Evolutionary conservation across 2,888 invertebrate species (phyloP), one percentile per base, ranked within the genome.

Genomic region (Blastobasis adustella): DNA sequence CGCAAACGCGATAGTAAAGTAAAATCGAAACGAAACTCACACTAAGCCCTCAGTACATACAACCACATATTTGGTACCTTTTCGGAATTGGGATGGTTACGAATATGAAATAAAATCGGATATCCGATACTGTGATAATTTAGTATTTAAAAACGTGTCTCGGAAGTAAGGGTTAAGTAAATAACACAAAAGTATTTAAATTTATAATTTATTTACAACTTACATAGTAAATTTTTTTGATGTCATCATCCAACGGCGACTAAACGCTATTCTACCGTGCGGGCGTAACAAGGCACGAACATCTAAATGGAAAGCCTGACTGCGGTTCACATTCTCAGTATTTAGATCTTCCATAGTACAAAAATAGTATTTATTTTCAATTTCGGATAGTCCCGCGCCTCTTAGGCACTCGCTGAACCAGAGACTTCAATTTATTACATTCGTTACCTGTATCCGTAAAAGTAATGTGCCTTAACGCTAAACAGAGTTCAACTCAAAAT

Each of bases 161-260:
- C n/a, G 23, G 23, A 23, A 23, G 23, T 23, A 23, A 23, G 23
- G 23, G 23, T 23, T 23, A 23, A 23, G 23, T 23, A n/a, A n/a
- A n/a, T n/a, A 23, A 23, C 23, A 23, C 23, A 23, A 23, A 23
- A 23, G 23, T 23, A 23, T 2, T 23, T 23, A 23, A 23, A 23
- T 23, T 66, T 70, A 66, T 61, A 48, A 65, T 81, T 79, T 85
- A 84, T 84, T 85, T 85, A 85, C 85, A 84, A 75, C 77, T 79
- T 79, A 76, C 71, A 60, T 66, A 66, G 64, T 71, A 78, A 75
- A 75, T 80, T 78, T 65, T 67, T 70, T 52, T 52, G 47, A 23
- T 23, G 23, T 23, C 23, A 2, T 23, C 23, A 23, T 45, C 23
- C 45, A 45, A 45, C 44, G 46, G 41, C 38, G n/a, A n/a, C 6